These are phyloP conservation scores for Geotrupes spiniger DNA, from an alignment of 2,888 invertebrate genomes.

Conservation along the genomic window DNA sequence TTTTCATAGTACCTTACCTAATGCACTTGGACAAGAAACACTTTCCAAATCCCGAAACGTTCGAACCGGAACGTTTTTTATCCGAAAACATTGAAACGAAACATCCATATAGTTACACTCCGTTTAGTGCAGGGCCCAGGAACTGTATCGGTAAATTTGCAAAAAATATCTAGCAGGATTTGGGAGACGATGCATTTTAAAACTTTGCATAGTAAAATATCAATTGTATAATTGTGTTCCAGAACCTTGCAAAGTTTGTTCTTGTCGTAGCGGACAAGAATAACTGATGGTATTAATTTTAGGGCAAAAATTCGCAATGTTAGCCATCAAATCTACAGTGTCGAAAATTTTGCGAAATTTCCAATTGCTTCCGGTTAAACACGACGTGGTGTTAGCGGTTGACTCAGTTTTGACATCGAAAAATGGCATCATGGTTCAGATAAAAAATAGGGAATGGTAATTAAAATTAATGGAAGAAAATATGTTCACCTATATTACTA, in stretches of 20 bases:
- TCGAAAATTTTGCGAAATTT: slow-evolving; percentile 56
- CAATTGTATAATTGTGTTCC: too few relatives aligned
- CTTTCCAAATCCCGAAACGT: slow-evolving; percentile 51
- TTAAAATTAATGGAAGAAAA: background rate
- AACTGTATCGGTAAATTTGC: slow-evolving; percentile 39
- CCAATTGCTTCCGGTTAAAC: slow-evolving; percentile 38
- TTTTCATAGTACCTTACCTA: slow-evolving; percentile 47
- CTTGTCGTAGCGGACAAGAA: too few relatives aligned
- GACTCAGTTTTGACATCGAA: slow-evolving; percentile 52
- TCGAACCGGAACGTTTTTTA: slow-evolving; percentile 48
- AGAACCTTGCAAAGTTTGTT: too few relatives aligned
- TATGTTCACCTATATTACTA: too few relatives aligned
- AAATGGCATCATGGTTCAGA: slow-evolving; percentile 50
- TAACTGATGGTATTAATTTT: too few relatives aligned
- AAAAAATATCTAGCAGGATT: too few relatives aligned
- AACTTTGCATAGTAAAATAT: too few relatives aligned
- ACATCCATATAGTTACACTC: slow-evolving; percentile 40
- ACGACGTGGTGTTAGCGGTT: slow-evolving; percentile 48
- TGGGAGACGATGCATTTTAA: too few relatives aligned
- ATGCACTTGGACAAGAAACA: slow-evolving; percentile 50
- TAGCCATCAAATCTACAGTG: slow-evolving; percentile 56
- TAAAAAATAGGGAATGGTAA: slow-evolving; percentile 20
- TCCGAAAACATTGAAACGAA: slow-evolving; percentile 39
- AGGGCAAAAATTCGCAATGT: slow-evolving; percentile 54
- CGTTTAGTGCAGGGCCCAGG: slow-evolving; percentile 43